Base-by-base conservation (phyloP, 2,888 invertebrate species). In the Drosophila parthenogenetica region DNA sequence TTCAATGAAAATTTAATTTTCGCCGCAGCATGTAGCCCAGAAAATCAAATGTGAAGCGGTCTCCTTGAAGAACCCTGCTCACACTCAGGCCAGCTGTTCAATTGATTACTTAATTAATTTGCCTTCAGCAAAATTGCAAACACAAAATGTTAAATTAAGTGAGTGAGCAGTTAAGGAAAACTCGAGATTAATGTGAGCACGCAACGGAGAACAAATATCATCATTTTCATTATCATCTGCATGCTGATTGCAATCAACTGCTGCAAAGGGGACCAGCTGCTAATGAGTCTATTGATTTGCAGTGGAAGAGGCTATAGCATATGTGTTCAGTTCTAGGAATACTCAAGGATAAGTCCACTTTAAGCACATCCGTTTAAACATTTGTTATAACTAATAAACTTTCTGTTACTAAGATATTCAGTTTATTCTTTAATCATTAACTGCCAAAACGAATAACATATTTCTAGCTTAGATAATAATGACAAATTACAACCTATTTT, bases 101-200 rank as follows among this genome's bases (percentile, higher is more conserved):
- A 86, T 88, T 77, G 64, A 86, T 79, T 69, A 75, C 69, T 82
- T 86, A 77, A 83, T 83, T 83, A 80, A 82, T 79, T 81, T 78
- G 73, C 49, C 48, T 61, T 61, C 73, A 66, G 49, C n/a, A 50
- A 71, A 71, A 64, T 61, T 40, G 57, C 62, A 70, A 68, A 55
- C 60, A 74, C 46, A 78, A 72, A 55, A 55, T 61, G 62, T 48
- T 69, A 67, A 74, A 69, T 69, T 55, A 32, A 32, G 35, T 29
- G 42, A 51, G 29, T 46, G 29, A 54, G 19, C 7, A 16, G 2
- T 49, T 16, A 13, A 19, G 35, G 13, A 3, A 10, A 29, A 5
- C 1, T n/a, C n/a, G 42, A 19, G 17, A 32, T 22, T 22, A 22
- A 22, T 22, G 22, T 22, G 22, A 22, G 22, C 22, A 22, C 22